phyloP scores from a whole-genome alignment of 2,113 vertebrate genomes.

The Ictalurus punctatus region DNA sequence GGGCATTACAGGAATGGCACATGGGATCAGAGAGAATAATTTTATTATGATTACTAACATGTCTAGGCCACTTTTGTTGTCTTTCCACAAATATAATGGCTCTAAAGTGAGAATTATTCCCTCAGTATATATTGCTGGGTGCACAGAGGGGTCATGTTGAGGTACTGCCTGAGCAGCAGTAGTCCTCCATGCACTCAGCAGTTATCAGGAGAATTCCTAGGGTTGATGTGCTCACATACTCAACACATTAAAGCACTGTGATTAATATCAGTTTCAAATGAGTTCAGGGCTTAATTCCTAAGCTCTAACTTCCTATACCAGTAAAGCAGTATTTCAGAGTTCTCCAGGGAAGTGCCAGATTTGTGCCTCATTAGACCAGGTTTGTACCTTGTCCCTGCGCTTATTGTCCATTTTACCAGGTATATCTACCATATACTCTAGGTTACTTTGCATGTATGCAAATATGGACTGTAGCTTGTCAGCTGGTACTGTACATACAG shows the following conservation, averaged over 20 bases:
- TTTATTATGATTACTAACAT: conserved; percentile 5
- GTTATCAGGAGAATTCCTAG: conserved; percentile 25
- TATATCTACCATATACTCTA: neutral
- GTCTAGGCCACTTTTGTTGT: neutral
- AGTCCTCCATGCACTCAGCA: conserved; percentile 4
- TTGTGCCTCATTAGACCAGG: neutral
- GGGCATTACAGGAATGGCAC: neutral
- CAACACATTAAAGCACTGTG: neutral
- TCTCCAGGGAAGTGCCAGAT: neutral
- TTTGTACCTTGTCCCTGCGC: neutral
- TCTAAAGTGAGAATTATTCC: neutral
- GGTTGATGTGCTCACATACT: neutral
- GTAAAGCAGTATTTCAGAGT: neutral
- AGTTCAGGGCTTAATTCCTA: neutral
- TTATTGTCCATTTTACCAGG: neutral
- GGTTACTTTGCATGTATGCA: neutral
- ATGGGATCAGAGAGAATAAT: neutral
- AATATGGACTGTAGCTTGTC: neutral
- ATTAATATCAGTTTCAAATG: neutral
- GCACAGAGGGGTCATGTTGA: conserved; percentile 13
- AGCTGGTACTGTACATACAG: neutral
- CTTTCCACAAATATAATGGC: neutral
- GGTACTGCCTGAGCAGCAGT: neutral
- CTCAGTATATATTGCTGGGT: neutral
- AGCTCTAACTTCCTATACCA: neutral